These are phyloP conservation scores for Azorinus chamasolen DNA, from an alignment of 2,888 invertebrate species.

Conservation along the genomic window DNA sequence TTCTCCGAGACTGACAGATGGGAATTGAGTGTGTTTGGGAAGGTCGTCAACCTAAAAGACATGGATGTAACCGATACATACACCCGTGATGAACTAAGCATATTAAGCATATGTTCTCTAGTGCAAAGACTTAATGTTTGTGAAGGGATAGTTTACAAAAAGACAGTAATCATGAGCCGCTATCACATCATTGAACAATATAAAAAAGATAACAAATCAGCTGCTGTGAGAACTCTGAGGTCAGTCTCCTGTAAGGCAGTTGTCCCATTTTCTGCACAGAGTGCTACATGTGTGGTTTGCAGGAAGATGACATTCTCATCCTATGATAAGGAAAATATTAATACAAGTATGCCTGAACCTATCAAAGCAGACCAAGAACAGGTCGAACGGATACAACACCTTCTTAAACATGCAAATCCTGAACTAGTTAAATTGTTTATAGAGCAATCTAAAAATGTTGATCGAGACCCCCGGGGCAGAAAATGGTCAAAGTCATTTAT, in stretches of 20 bases:
- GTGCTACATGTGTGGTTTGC: conserved; percentile 2
- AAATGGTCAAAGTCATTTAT: conserved; percentile 34
- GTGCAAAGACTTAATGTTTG: conserved; percentile 24
- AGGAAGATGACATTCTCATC: conserved; percentile 11
- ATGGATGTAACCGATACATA: conserved; percentile 14
- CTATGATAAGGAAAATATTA: not conserved
- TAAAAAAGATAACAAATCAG: not conserved
- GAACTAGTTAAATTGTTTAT: conserved; percentile 44
- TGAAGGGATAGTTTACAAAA: conserved; percentile 25
- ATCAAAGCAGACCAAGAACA: not conserved
- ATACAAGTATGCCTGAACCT: not conserved
- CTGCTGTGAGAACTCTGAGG: conserved; percentile 5
- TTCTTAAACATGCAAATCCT: conserved; percentile 26
- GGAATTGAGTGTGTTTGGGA: conserved; percentile 17
- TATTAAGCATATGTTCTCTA: conserved; percentile 23
- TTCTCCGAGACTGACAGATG: conserved; percentile 12
- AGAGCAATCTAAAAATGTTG: conserved; percentile 34
- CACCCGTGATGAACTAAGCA: conserved; percentile 18
- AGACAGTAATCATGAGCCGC: conserved; percentile 34
- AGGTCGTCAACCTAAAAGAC: conserved; percentile 10
- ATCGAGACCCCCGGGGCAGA: conserved; percentile 30
- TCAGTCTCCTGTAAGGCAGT: conserved; percentile 6
- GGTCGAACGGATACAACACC: conserved; percentile 4
- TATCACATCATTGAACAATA: conserved; percentile 31
- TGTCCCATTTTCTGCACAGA: not conserved